Evolutionary conservation across 2,797 vertebrate genomes (phyloP).

Genomic region (Malurus leucopterus): DNA sequence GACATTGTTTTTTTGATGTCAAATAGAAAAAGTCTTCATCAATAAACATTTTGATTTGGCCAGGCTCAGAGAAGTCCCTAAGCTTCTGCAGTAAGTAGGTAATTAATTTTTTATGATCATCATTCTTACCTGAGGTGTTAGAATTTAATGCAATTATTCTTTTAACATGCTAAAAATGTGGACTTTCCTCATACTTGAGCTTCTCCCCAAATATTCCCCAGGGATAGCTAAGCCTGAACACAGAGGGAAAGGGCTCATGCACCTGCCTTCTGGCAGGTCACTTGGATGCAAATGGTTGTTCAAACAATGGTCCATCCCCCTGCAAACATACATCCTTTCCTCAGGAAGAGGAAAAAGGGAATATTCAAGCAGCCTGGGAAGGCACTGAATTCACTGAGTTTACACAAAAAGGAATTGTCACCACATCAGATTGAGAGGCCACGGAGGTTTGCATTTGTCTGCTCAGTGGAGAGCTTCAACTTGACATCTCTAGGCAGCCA

Average conservation of each 20-base stretch:
- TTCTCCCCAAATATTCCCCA: not conserved
- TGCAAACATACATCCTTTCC: not conserved
- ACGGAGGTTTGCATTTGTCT: not conserved
- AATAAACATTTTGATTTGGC: not conserved
- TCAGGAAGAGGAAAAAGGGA: not conserved
- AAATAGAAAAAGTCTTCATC: not conserved
- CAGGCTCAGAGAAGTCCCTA: not conserved
- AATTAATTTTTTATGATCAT: not conserved
- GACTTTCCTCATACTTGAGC: not conserved
- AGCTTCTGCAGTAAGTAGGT: not conserved
- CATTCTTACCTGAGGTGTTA: not conserved
- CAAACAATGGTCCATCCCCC: not conserved
- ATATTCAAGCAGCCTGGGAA: not conserved
- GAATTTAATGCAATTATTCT: not conserved
- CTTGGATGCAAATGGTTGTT: fast-evolving
- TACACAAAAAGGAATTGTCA: not conserved
- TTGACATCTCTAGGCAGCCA: not conserved
- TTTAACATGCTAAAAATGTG: not conserved
- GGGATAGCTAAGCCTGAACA: not conserved
- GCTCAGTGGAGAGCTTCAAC: not conserved
- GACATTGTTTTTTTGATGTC: not conserved
- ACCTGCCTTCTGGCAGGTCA: not conserved
- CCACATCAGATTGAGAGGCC: not conserved
- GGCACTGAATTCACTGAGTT: not conserved
- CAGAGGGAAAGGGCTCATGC: fast-evolving